Evolutionary conservation across 1,140 invertebrate species (phyloP).

Genomic region (Aphelenchoides besseyi): DNA sequence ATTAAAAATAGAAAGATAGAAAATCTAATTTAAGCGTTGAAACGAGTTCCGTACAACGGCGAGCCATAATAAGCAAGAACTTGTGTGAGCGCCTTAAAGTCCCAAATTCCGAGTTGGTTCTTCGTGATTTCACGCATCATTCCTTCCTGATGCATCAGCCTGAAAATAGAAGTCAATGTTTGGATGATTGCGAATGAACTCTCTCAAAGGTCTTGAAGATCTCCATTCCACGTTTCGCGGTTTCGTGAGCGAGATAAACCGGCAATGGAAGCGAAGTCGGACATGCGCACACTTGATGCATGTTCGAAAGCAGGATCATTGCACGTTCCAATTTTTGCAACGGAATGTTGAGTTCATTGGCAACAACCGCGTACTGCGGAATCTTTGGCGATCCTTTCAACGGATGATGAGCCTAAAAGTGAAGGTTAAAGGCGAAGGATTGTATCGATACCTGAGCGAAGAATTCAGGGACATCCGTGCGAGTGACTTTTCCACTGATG

Average conservation of each 20-base stretch:
- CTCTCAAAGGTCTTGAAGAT: background rate
- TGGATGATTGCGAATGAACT: no score
- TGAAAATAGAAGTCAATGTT: no score
- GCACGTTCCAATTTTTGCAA: background rate
- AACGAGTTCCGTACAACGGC: background rate
- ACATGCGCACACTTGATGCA: background rate
- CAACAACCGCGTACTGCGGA: background rate
- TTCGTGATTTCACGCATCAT: background rate
- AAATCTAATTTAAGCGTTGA: slow-evolving; percentile 1
- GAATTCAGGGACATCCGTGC: slow-evolving; percentile 34
- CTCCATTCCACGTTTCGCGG: background rate
- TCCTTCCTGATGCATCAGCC: background rate
- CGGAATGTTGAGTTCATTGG: background rate
- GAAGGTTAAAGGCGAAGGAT: no score
- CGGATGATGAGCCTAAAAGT: slow-evolving; percentile 24
- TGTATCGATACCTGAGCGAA: no score
- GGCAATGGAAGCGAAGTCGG: background rate
- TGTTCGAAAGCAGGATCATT: background rate
- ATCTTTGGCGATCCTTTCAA: slow-evolving; percentile 21
- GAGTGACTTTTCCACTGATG: slow-evolving; percentile 25
- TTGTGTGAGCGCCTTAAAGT: background rate
- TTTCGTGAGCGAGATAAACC: background rate
- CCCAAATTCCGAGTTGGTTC: background rate
- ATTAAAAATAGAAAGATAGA: no score
- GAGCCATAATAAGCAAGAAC: background rate